Evolutionary conservation across 2,888 invertebrate species (phyloP).

Genomic region (Apamea epomidion): DNA sequence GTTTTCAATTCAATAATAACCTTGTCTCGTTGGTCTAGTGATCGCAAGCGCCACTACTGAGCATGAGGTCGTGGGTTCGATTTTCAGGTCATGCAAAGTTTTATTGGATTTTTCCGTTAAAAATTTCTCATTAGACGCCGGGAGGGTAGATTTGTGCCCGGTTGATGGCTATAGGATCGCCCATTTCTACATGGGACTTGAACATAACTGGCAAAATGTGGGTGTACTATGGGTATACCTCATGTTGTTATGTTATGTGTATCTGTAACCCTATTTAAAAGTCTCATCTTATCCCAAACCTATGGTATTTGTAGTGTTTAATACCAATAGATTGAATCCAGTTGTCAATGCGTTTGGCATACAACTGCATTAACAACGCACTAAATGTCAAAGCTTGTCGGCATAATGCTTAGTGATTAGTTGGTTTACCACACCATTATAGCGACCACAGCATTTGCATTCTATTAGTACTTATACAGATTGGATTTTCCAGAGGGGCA

Average conservation of each 20-base stretch:
- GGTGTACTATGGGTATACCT: neutral
- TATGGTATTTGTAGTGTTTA: neutral
- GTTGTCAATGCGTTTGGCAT: neutral
- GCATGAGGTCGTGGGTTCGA: neutral
- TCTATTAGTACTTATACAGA: neutral
- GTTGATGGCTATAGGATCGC: neutral
- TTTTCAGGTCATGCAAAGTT: neutral
- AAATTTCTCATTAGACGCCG: neutral
- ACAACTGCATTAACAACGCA: neutral
- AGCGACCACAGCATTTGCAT: neutral
- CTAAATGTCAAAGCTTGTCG: slow-evolving; percentile 8
- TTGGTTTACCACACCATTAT: slow-evolving; percentile 29
- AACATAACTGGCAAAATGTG: neutral
- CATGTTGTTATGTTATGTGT: neutral
- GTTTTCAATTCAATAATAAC: too few species aligned
- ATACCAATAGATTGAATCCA: neutral
- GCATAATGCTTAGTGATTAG: neutral
- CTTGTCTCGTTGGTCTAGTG: neutral
- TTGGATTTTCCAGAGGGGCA: neutral
- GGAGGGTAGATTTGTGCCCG: neutral
- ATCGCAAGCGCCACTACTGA: neutral
- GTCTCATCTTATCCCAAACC: neutral
- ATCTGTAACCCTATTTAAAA: neutral
- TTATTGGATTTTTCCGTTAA: neutral
- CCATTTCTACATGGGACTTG: too few species aligned